Base-by-base conservation (phyloP, 2,888 invertebrate species). In the Chrysolina haemoptera region DNA sequence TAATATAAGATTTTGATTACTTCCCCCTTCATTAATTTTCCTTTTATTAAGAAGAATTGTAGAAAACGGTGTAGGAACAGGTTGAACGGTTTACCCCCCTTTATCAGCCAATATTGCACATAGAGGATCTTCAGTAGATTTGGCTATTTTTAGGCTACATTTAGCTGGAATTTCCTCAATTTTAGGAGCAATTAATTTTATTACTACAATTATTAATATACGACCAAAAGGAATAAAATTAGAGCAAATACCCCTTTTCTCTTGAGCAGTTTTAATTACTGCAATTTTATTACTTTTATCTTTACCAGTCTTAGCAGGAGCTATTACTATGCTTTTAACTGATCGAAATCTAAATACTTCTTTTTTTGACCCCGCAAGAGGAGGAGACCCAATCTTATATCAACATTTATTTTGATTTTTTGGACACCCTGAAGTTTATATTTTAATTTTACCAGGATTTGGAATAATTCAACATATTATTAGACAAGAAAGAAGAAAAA, bases 371-470 rank as follows among this genome's bases (percentile, higher is more conserved):
- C 94, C 94, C 0, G 90, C 91, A 0, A 94, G 94, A 75, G 95
- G 95, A 40, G 95, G 95, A 69, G 95, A 95, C 71, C 95, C 94
- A 1, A 92, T 95, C 88, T 81, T 95, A 81, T 95, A 93, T 70
- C 94, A 95, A 91, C 94, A 95, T 87, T 89, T 95, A 90, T 95
- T 96, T 89, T 95, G 95, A 92, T 95, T 95, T 89, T 96, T 95
- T 91, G 95, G 95, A 0, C 95, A 95, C 71, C 95, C 95, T 11
- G 95, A 95, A 92, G 94, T 95, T 77, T 96, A 95, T 89, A 94
- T 95, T 93, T 88, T 66, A 59, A 71, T 71, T 59, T 3, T 71
- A 1, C 65, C 65, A n/a, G 71, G 65, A 48, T 71, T 95, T 90
- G 94, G 95, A 0, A 91, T 95, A 90, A 92, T 95, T 87, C 94